Conservation (phyloP, 2,113 vertebrate genomes). For the Morphnarchus princeps region DNA sequence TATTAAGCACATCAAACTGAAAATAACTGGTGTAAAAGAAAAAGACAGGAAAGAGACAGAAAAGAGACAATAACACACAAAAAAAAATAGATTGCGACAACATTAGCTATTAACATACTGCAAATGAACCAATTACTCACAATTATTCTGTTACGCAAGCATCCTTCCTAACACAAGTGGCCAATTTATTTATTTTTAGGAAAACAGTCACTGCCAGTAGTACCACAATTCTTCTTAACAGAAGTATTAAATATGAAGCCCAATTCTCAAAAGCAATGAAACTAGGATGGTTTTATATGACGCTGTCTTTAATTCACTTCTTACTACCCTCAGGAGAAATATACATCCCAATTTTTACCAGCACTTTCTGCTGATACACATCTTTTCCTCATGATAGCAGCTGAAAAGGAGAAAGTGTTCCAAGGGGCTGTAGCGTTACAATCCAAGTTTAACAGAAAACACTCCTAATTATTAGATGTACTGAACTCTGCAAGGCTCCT, state of each 20-base stretch:
- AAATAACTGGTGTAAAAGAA: background rate
- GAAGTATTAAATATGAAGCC: constrained; percentile 7
- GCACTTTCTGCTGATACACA: background rate
- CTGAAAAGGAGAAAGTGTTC: background rate
- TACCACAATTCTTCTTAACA: background rate
- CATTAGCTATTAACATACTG: background rate
- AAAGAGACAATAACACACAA: background rate
- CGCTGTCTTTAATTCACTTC: background rate
- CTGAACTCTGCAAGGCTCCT: background rate
- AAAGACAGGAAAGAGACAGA: background rate
- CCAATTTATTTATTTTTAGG: background rate
- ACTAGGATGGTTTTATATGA: background rate
- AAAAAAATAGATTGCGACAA: background rate
- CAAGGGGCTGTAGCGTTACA: background rate
- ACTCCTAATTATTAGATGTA: background rate
- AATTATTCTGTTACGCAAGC: background rate
- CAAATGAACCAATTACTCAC: background rate
- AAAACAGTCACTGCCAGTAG: background rate
- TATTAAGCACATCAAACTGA: background rate
- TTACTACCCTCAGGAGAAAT: constrained; percentile 6
- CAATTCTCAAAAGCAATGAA: constrained; percentile 38
- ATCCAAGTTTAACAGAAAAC: background rate
- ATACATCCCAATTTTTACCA: background rate
- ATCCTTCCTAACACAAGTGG: background rate
- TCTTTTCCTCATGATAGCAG: background rate